phyloP scores from a whole-genome alignment of 2,888 invertebrate genomes.

The Dyspetes luteomarginatus region DNA sequence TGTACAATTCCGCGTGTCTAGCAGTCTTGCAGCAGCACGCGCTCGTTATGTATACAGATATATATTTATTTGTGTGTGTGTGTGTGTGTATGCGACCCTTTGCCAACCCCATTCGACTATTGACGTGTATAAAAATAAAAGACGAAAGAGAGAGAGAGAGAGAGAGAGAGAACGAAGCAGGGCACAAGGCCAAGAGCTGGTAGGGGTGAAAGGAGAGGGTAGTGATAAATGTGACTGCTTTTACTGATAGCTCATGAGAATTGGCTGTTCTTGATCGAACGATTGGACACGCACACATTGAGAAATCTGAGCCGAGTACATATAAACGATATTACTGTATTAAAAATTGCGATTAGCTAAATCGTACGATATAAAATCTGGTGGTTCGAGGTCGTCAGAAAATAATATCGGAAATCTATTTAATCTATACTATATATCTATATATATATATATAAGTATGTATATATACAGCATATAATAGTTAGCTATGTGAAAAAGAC shows the following conservation, averaged over 20 bases:
- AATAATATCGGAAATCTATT: not conserved
- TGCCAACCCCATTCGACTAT: slow-evolving; percentile 67
- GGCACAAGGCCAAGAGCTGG: slow-evolving; percentile 10
- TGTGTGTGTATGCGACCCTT: slow-evolving; percentile 49
- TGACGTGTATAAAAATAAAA: slow-evolving; percentile 63
- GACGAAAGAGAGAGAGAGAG: slow-evolving; percentile 46
- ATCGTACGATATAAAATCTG: slow-evolving; percentile 23
- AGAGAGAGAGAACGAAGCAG: slow-evolving; percentile 19
- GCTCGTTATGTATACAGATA: slow-evolving; percentile 56
- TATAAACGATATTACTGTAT: not conserved
- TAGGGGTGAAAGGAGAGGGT: slow-evolving; percentile 40
- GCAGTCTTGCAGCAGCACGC: slow-evolving; percentile 45
- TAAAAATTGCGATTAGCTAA: slow-evolving; percentile 33
- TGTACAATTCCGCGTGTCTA: slow-evolving; percentile 52
- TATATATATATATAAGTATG: not conserved
- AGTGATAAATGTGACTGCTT: slow-evolving; percentile 64
- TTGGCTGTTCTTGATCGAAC: slow-evolving; percentile 56
- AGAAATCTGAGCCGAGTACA: slow-evolving; percentile 17
- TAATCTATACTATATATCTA: not conserved
- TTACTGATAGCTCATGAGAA: slow-evolving; percentile 63
- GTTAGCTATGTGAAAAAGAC: slow-evolving; percentile 4
- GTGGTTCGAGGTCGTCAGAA: not conserved
- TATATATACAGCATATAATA: not conserved
- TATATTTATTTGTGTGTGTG: not conserved
- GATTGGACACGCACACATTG: slow-evolving; percentile 55